phyloP scores from a whole-genome alignment of 1,140 invertebrate genomes.

The Eumaeus atala region DNA sequence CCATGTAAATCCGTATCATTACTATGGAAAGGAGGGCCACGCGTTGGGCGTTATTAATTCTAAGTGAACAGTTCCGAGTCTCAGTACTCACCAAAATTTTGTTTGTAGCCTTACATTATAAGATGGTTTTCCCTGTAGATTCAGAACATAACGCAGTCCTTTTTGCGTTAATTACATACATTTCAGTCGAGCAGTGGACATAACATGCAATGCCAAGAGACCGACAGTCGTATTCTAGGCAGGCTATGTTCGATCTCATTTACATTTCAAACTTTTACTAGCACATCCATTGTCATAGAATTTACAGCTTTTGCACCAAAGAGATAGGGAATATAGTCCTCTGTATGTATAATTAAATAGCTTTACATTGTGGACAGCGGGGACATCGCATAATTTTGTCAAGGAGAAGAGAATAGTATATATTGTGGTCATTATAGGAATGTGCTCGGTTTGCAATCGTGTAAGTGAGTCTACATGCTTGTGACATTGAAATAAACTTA shows the following conservation, averaged over 20 bases:
- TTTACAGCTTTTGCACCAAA: not conserved
- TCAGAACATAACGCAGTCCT: too few species aligned
- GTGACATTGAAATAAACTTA: not conserved
- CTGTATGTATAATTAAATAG: conserved; percentile 1
- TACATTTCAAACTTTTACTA: too few species aligned
- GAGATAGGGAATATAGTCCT: conserved; percentile 5
- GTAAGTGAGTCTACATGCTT: not conserved
- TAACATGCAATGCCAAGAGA: conserved; percentile 7
- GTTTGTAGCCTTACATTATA: too few species aligned
- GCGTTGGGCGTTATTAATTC: too few species aligned
- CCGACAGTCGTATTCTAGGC: conserved; percentile 17
- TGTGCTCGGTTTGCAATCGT: conserved; percentile 13
- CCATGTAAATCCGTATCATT: too few species aligned
- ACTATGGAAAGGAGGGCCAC: too few species aligned
- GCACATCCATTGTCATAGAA: conserved; percentile 21
- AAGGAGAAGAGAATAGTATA: conserved; percentile 23
- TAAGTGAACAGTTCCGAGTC: too few species aligned
- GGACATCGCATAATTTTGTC: conserved; percentile 29
- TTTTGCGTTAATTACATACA: too few species aligned
- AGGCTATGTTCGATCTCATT: conserved; percentile 14
- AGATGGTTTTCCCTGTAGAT: too few species aligned
- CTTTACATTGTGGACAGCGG: conserved; percentile 20
- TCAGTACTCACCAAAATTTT: too few species aligned
- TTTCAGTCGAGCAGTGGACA: not conserved
- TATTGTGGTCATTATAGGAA: conserved; percentile 26